Conservation (phyloP, 2,888 invertebrate genomes). For the Onchidella celtica region DNA sequence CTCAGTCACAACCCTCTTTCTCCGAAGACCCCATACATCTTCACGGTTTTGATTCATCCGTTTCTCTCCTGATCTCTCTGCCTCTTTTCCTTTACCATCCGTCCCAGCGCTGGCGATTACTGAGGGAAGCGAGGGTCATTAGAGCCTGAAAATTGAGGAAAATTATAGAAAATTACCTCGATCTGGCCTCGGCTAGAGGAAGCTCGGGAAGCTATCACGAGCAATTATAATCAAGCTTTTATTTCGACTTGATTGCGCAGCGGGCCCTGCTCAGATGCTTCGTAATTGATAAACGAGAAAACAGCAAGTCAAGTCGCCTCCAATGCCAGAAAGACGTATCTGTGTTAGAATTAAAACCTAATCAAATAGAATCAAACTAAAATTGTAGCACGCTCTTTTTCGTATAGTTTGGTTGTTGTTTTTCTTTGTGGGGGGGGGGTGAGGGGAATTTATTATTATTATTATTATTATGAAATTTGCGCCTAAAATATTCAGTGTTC, state of each 20-base stretch:
- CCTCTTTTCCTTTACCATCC: conserved; percentile 13
- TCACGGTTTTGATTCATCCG: too few species aligned
- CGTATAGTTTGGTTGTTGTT: too few species aligned
- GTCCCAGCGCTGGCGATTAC: conserved; percentile 24
- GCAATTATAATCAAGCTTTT: conserved; percentile 48
- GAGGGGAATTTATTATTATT: too few species aligned
- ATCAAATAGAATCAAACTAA: too few species aligned
- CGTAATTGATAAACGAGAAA: conserved; percentile 40
- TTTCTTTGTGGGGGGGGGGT: too few species aligned
- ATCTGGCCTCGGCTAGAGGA: conserved; percentile 31
- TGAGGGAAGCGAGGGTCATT: conserved; percentile 40
- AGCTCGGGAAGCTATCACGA: conserved; percentile 22
- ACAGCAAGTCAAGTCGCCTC: background rate
- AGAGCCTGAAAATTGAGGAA: conserved; percentile 47
- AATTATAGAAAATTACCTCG: conserved; percentile 48
- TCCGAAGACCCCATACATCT: too few species aligned
- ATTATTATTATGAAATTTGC: too few species aligned
- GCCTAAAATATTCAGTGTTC: too few species aligned
- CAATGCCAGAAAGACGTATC: conserved; percentile 32
- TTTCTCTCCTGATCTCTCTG: background rate
- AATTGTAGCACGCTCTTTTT: too few species aligned
- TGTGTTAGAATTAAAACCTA: too few species aligned
- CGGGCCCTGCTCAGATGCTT: conserved; percentile 28
- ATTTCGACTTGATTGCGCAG: conserved; percentile 44
- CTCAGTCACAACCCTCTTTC: background rate